These are phyloP conservation scores for Diachasma alloeum DNA, from an alignment of 1,140 invertebrate genomes.

Conservation along the genomic window DNA sequence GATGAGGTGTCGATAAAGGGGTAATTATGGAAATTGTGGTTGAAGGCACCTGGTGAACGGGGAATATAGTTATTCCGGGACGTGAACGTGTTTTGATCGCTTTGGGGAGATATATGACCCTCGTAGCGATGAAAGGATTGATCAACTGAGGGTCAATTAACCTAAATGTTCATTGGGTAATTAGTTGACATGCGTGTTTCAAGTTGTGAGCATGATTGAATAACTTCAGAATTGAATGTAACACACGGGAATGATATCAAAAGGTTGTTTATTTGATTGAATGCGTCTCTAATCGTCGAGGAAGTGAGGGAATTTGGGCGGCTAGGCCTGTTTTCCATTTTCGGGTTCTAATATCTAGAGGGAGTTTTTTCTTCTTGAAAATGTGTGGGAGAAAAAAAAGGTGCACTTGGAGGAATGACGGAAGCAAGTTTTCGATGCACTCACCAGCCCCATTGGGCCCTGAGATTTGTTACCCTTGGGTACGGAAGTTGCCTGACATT, in stretches of 20 bases:
- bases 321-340: not conserved
- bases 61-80: not conserved
- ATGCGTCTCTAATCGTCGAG: not conserved
- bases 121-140: not conserved
- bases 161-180: not conserved
- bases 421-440: not conserved
- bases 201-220: not conserved
- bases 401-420: not conserved
- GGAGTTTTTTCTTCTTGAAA: not conserved
- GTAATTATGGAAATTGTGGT: not conserved
- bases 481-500: not conserved
- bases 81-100: not conserved
- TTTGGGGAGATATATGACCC: not conserved
- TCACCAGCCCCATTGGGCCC: not conserved
- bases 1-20: slow-evolving; percentile 7
- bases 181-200: not conserved
- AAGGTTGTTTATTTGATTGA: too few relatives aligned
- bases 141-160: not conserved
- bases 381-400: not conserved
- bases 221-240: not conserved
- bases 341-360: not conserved
- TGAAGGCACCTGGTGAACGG: not conserved
- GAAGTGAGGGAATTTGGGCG: not conserved
- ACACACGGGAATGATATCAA: too few relatives aligned
- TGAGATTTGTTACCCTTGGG: not conserved